Percentiles rank a stretch among this genome's conserved stretches.
These are phyloP conservation scores for Danaus melanippus DNA, from an alignment of 1,140 invertebrate genomes.

Conservation along the genomic window DNA sequence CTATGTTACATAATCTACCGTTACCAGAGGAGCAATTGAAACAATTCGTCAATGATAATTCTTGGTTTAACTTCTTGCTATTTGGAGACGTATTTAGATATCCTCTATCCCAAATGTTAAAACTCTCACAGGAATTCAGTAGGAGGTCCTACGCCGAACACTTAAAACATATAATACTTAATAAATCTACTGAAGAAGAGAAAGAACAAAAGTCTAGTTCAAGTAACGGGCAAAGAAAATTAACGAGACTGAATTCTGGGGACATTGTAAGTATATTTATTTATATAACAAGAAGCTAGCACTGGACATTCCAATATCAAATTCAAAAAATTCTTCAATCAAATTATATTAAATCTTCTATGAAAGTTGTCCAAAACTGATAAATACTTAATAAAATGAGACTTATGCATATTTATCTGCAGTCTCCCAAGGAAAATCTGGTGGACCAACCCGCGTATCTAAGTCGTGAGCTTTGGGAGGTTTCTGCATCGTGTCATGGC, in stretches of 20 bases:
- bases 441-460: slow-evolving; percentile 21
- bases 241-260: slow-evolving; percentile 51
- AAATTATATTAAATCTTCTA: no score
- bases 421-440: no score
- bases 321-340: no score
- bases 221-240: slow-evolving; percentile 56
- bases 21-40: slow-evolving; percentile 73
- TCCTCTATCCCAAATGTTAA: slow-evolving; percentile 73
- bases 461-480: slow-evolving; percentile 74
- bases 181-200: slow-evolving; percentile 58
- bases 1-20: slow-evolving; percentile 69
- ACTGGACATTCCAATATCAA: no score
- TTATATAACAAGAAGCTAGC: not conserved
- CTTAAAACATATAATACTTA: slow-evolving; percentile 69
- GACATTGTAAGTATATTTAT: slow-evolving; percentile 48
- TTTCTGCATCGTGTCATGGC: slow-evolving; percentile 76
- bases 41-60: slow-evolving; percentile 71
- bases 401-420: no score
- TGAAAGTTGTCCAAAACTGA: no score
- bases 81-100: slow-evolving; percentile 77
- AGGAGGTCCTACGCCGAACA: slow-evolving; percentile 71
- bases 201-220: slow-evolving; percentile 50
- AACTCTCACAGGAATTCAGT: slow-evolving; percentile 67
- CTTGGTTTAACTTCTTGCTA: slow-evolving; percentile 77
- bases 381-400: no score